Percentiles rank a stretch among this genome's conserved stretches.
phyloP scores from a whole-genome alignment of 2,113 vertebrate species.

The Centropus unirufus region DNA sequence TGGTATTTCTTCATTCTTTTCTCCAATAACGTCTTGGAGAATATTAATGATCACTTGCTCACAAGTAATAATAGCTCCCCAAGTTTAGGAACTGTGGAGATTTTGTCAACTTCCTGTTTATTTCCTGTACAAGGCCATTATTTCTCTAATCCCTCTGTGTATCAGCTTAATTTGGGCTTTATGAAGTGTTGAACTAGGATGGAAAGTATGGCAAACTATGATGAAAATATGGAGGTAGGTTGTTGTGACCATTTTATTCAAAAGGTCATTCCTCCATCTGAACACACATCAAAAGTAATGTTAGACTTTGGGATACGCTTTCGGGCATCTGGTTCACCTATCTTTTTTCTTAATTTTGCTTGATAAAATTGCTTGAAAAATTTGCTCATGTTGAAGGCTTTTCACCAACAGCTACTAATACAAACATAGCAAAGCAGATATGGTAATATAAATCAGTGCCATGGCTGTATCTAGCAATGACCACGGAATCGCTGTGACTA shows the following conservation, averaged over 20 bases:
- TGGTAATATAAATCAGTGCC: not conserved
- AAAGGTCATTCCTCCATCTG: not conserved
- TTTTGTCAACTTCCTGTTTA: not conserved
- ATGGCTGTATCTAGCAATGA: not conserved
- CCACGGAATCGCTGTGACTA: not conserved
- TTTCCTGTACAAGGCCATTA: not conserved
- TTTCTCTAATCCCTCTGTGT: not conserved
- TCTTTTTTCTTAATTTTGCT: not conserved
- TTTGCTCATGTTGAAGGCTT: not conserved
- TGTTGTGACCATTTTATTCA: not conserved
- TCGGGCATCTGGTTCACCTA: not conserved
- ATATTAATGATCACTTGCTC: not conserved
- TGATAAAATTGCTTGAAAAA: not conserved
- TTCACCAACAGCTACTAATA: not conserved
- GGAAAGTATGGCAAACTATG: not conserved
- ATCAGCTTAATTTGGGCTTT: not conserved
- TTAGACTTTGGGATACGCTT: not conserved
- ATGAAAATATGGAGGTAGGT: not conserved
- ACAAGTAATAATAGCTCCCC: not conserved
- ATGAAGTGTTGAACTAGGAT: not conserved
- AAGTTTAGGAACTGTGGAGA: not conserved
- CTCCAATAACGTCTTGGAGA: not conserved
- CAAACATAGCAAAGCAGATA: not conserved
- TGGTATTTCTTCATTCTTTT: not conserved
- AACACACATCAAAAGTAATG: not conserved